Evolutionary conservation across 2,113 vertebrate species (phyloP).

Genomic region (Aegypius monachus): DNA sequence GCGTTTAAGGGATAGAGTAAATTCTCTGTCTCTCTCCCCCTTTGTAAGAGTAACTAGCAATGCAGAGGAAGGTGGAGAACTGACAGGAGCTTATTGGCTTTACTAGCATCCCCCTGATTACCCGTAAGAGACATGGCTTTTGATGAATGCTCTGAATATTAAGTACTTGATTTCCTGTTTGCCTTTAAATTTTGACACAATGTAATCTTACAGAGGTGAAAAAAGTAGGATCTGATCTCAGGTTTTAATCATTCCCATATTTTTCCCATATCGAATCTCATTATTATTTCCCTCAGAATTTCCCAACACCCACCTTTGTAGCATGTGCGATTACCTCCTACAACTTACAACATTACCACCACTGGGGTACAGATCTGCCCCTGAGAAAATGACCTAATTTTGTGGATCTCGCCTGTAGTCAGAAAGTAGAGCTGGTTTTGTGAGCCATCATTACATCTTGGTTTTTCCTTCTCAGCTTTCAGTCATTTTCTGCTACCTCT

Average conservation of each 20-base stretch:
- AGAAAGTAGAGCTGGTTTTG: not conserved
- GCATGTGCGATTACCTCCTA: not conserved
- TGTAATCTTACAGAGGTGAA: not conserved
- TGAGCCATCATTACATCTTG: not conserved
- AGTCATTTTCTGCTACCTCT: not conserved
- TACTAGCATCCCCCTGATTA: not conserved
- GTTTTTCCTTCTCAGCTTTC: not conserved
- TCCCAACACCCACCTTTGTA: not conserved
- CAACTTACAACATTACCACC: accelerated
- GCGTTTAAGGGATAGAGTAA: not conserved
- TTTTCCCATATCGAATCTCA: not conserved
- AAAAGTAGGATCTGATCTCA: not conserved
- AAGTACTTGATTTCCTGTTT: not conserved
- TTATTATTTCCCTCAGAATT: not conserved
- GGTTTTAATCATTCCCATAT: not conserved
- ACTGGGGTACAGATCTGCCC: not conserved
- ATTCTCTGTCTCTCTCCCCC: not conserved
- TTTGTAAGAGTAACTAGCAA: not conserved
- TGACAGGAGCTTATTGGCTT: not conserved
- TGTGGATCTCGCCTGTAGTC: not conserved
- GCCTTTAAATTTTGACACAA: not conserved
- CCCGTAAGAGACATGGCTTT: not conserved
- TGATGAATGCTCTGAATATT: not conserved
- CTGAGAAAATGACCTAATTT: not conserved
- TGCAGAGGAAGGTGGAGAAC: not conserved